These are phyloP conservation scores for Drosophila lacteicornis DNA, from an alignment of 1,140 invertebrate species.

Conservation along the genomic window DNA sequence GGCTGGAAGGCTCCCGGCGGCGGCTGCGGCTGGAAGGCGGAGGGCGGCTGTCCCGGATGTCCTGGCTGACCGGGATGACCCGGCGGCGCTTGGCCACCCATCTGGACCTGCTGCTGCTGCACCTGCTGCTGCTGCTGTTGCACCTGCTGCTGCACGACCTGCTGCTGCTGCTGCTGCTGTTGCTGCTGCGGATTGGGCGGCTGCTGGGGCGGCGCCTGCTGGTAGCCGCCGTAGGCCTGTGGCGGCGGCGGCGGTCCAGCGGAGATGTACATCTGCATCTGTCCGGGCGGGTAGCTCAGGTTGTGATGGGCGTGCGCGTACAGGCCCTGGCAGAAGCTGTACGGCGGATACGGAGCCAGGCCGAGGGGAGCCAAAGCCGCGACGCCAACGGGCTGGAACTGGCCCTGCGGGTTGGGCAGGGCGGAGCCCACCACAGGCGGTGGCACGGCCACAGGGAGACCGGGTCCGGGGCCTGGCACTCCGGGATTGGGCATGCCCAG, in stretches of 20 bases:
- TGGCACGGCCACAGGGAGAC: conserved; percentile 49
- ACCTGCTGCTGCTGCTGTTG: conserved; percentile 50
- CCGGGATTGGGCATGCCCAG: conserved; percentile 49
- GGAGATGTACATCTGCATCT: conserved; percentile 86
- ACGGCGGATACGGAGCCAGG: conserved; percentile 74
- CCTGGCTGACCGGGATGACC: conserved; percentile 54
- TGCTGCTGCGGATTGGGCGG: conserved; percentile 59
- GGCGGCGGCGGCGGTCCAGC: conserved; percentile 85
- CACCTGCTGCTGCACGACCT: conserved; percentile 32
- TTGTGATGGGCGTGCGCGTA: conserved; percentile 79
- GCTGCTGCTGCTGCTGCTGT: conserved; percentile 35
- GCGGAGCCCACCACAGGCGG: conserved; percentile 87
- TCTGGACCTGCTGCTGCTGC: conserved; percentile 63
- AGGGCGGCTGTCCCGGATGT: conserved; percentile 54
- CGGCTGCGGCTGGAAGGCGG: conserved; percentile 56
- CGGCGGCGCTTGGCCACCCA: conserved; percentile 43
- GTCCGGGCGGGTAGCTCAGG: conserved; percentile 79
- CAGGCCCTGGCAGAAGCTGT: conserved; percentile 81
- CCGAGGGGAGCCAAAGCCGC: conserved; percentile 77
- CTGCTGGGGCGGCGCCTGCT: conserved; percentile 69
- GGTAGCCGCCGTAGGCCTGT: conserved; percentile 84
- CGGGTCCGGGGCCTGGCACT: conserved; percentile 44
- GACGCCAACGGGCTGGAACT: conserved; percentile 86
- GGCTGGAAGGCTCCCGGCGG: conserved; percentile 66
- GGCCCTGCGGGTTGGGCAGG: conserved; percentile 84